Conservation (phyloP, 2,797 vertebrate genomes). For the Acanthopagrus latus region DNA sequence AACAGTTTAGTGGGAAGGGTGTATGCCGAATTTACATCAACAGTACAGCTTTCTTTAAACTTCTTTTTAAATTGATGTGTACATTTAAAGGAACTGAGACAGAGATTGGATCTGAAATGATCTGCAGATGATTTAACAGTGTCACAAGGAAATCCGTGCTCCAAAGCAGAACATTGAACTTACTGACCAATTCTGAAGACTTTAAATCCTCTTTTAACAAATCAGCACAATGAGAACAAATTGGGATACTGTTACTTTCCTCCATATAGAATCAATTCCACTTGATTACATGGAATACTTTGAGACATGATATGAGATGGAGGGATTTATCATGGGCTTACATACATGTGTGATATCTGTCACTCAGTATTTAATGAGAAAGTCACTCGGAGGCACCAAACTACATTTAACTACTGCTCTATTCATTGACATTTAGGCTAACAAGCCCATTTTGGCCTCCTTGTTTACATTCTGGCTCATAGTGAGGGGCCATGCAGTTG, state of each 20-base stretch:
- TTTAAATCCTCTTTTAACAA: background rate
- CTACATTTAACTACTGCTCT: background rate
- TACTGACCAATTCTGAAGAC: background rate
- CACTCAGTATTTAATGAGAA: background rate
- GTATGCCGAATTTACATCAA: background rate
- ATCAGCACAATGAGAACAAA: background rate
- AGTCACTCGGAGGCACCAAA: background rate
- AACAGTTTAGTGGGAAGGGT: background rate
- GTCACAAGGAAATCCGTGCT: background rate
- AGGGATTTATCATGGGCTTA: background rate
- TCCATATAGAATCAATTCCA: background rate
- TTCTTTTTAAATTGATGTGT: background rate
- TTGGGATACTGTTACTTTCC: background rate
- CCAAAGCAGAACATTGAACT: background rate
- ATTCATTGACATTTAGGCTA: conserved; percentile 19
- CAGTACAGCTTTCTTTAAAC: background rate
- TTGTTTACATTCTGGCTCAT: conserved; percentile 59
- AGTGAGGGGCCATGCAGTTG: conserved; percentile 39
- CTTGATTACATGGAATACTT: background rate
- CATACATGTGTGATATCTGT: background rate
- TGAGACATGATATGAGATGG: background rate
- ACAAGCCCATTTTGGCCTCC: conserved; percentile 30
- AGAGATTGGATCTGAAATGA: background rate
- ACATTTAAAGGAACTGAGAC: background rate
- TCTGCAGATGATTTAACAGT: background rate